A percentile compares a stretch with the other conserved stretches of the same genome.
Conservation (phyloP, 2,797 vertebrate species). For the Artibeus jamaicensis region DNA sequence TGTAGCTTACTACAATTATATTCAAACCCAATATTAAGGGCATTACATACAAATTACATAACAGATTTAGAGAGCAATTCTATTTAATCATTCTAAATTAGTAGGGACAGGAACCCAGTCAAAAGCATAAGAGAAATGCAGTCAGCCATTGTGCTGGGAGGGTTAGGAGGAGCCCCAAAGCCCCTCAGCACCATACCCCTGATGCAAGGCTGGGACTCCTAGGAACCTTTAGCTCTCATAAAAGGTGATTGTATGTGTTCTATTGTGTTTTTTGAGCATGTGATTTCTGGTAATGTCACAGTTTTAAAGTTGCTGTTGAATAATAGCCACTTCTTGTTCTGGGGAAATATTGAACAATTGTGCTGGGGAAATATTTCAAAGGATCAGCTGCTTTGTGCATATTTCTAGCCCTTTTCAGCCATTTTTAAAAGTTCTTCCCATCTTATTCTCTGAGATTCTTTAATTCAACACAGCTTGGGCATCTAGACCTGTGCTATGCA, state of each 20-base stretch:
- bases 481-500: neutral
- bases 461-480: neutral
- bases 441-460: neutral
- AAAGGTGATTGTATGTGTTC: neutral
- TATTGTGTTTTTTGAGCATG: neutral
- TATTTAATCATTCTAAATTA: slow-evolving; percentile 66
- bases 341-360: neutral
- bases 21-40: slow-evolving; percentile 66
- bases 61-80: slow-evolving; percentile 74
- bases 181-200: neutral
- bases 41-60: slow-evolving; percentile 72
- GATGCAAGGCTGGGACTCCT: neutral
- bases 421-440: neutral
- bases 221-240: neutral
- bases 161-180: neutral
- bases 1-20: slow-evolving; percentile 69
- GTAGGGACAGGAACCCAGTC: slow-evolving; percentile 48
- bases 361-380: neutral
- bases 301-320: slow-evolving; percentile 7
- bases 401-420: neutral
- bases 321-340: neutral
- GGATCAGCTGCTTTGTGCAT: neutral
- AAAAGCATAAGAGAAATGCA: neutral
- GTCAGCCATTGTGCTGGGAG: neutral
- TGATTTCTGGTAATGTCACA: slow-evolving; percentile 25